Percentiles rank a stretch among this genome's conserved stretches.
phyloP scores from a whole-genome alignment of 1,140 invertebrate genomes.

The Drosophila fuyamai region DNA sequence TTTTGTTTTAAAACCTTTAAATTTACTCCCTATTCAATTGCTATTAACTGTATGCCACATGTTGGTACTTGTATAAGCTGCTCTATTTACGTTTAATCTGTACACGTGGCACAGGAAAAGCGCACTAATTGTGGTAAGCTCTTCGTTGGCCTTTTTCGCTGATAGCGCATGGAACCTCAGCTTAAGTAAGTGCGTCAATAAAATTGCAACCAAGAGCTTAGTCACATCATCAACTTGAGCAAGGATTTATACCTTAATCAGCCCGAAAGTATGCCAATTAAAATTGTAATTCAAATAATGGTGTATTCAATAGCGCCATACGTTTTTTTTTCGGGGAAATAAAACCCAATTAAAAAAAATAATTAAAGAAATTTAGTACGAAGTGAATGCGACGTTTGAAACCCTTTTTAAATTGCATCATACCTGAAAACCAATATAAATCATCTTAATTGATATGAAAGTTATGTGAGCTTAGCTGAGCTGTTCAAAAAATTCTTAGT shows the following conservation, averaged over 20 bases:
- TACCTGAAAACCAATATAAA: too few relatives aligned
- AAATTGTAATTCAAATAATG: background rate
- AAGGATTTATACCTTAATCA: background rate
- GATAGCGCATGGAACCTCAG: background rate
- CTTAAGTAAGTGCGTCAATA: background rate
- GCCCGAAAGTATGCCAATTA: conserved; percentile 5
- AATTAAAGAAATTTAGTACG: too few relatives aligned
- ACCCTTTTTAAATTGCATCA: too few relatives aligned
- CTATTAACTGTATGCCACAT: background rate
- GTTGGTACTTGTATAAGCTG: background rate
- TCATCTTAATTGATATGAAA: too few relatives aligned
- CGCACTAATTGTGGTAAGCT: conserved; percentile 26
- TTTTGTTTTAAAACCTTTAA: too few relatives aligned
- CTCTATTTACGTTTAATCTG: conserved; percentile 5
- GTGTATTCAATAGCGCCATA: background rate
- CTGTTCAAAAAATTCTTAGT: too few relatives aligned
- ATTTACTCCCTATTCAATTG: background rate
- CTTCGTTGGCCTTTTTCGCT: background rate
- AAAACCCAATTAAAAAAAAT: too few relatives aligned
- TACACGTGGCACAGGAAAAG: conserved; percentile 7
- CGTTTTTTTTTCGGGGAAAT: background rate
- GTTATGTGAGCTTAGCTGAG: too few relatives aligned
- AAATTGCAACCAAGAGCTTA: conserved; percentile 10
- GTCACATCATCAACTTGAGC: background rate
- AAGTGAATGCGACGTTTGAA: too few relatives aligned